Evolutionary conservation across 2,888 invertebrate genomes (phyloP), one percentile per base, ranked within the genome.

Genomic region (Teinopalpus imperialis): DNA sequence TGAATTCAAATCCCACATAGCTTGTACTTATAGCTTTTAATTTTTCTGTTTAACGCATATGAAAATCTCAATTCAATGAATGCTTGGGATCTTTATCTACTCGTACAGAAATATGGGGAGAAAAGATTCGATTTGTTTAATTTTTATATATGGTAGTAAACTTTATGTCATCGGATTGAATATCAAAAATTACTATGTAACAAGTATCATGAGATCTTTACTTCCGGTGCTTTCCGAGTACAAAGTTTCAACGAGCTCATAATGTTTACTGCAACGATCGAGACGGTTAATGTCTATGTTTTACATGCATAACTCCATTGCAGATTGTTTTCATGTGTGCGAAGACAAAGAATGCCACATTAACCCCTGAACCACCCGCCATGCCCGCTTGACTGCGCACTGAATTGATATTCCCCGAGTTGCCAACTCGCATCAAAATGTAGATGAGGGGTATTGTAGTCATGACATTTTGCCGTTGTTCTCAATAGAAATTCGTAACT

Each of bases 351-450:
- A 32, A 39, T 27, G 26, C 18, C 41, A 24, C 34, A 31, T 44
- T 44, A 44, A 44, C 44, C 43, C 37, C 24, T 41, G 31, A 14
- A 31, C 18, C 43, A 29, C 29, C 12, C 30, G 21, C 16, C 13
- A 23, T 20, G 26, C 29, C 13, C 42, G 47, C 35, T 49, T 59
- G 53, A 55, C 58, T 58, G 53, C 59, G 66, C 58, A 62, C 59
- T 56, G 59, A 62, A 63, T 60, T 59, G 61, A 60, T 60, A 64
- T 63, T 66, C 64, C 41, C 53, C 46, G 48, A 59, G 57, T 60
- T 58, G 47, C 56, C 53, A 60, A 59, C 60, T 60, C 63, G 44
- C 56, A 61, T 62, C 64, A 59, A 62, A 62, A 62, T 61, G 61
- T 52, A 64, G 57, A 62, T 62, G 59, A 57, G 55, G 45, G 49